Evolutionary conservation across 2,113 vertebrate species (phyloP), one percentile per base, ranked within the genome.

Genomic region (Drymodes brunneopygia): DNA sequence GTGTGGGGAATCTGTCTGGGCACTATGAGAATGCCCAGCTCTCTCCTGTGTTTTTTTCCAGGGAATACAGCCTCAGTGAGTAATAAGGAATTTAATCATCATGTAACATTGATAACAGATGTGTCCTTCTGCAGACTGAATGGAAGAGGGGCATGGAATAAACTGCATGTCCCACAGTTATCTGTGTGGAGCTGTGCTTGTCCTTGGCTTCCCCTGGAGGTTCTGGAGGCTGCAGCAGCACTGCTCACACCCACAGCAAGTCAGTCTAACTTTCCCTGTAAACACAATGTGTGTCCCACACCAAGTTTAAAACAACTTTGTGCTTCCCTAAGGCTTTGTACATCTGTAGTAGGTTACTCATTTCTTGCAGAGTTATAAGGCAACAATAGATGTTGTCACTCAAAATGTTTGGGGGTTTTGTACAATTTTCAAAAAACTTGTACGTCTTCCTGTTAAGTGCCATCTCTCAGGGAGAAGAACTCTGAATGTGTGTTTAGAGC

Each of bases 201-300:
- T 33, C 73, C 57, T n/a, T 3, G 2, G 22, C n/a, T 29, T 67
- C 48, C 38, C 28, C 48, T 10, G 73, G 73, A 53, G 85, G 4
- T 19, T 5, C 40, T 18, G 79, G 83, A 42, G 78, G 23, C 87
- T 56, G 77, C 2, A 2, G 67, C 4, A 45, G 54, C 58, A 10
- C 25, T 0, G 0, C 2, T 10, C 17, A 3, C 4, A 4, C 65
- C 31, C 56, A 5, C 45, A 33, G 40, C 7, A 6, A 2, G 33
- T 25, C 3, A 2, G 8, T 1, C 24, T 15, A 25, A 38, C 4
- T 74, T n/a, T 44, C 5, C 6, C 60, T 47, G 7, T 38, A 36
- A 54, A 45, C 20, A 5, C 35, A 15, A 54, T 2, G 4, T 18
- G 9, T 9, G 9, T 35, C 45, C 45, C 67, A 9, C 5, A 0